Base-by-base conservation (phyloP, 2,797 vertebrate species). In the Catostomus latipinnis region DNA sequence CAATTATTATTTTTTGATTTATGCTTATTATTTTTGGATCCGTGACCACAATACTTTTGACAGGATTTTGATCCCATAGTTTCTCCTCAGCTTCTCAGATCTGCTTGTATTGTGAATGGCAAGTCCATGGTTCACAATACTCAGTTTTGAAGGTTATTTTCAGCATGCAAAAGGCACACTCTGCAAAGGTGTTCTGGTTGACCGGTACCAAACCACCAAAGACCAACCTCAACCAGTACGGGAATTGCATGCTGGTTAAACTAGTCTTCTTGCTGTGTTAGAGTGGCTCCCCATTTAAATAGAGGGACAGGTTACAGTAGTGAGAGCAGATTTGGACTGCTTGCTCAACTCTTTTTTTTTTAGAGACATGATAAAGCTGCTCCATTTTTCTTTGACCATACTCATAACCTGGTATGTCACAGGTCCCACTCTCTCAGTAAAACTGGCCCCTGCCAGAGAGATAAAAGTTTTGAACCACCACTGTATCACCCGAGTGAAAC, bases 91-190 rank as follows among this genome's bases (percentile, higher is more conserved):
- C 12, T 16, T 58, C 18, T 48, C 50, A 11, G 14, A 57, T 69
- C 65, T 69, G 56, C 16, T 69, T 69, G 65, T 77, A 58, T 54
- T 68, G 54, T 14, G 63, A 76, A 76, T 68, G 9, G 65, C 14
- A 50, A 46, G 65, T 1, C 6, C 54, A 14, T 18, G 11, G 12
- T 45, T n/a, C 61, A 46, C 61, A 63, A 3, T 12, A 46, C 12
- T 62, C 13, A 45, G 11, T 11, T 13, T 16, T 13, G 12, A 46
- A 3, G 12, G 43, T 45, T 46, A 63, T 58, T 18, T 69, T 60
- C n/a, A 60, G 10, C 75, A 69, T 69, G 18, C 48, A 49, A 57
- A 69, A 13, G 54, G 13, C 56, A 54, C 14, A 56, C 18, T 66
- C n/a, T 49, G 53, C 34, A 18, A 18, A 18, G 16, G 16, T 18